These are phyloP conservation scores for Doryteuthis pealeii DNA, from an alignment of 1,140 invertebrate genomes.

Conservation along the genomic window DNA sequence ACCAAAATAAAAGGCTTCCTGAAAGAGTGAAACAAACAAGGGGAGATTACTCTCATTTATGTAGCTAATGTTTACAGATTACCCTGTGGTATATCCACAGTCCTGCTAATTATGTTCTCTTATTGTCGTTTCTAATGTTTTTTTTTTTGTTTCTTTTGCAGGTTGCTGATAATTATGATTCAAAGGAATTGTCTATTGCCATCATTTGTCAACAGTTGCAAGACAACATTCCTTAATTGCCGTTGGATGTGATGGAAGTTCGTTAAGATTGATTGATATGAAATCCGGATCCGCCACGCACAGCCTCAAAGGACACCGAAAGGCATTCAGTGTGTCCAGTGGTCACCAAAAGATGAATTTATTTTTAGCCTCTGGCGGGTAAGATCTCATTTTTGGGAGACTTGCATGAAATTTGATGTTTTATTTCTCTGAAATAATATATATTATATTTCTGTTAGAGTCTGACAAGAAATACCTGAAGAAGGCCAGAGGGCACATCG, in stretches of 20 bases:
- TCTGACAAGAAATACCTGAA: too few relatives aligned
- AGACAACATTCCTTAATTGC: slow-evolving; percentile 58
- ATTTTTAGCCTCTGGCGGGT: slow-evolving; percentile 63
- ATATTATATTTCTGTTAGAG: not conserved
- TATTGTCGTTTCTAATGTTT: too few relatives aligned
- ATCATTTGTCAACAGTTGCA: slow-evolving; percentile 60
- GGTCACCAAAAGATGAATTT: slow-evolving; percentile 62
- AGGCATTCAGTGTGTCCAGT: slow-evolving; percentile 56
- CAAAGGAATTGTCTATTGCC: slow-evolving; percentile 58
- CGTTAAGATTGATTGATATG: slow-evolving; percentile 61
- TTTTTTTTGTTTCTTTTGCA: slow-evolving; percentile 26
- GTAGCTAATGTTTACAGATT: too few relatives aligned
- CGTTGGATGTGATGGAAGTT: slow-evolving; percentile 54
- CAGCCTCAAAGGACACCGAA: slow-evolving; percentile 60
- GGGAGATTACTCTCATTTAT: too few relatives aligned
- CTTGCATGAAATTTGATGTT: too few relatives aligned
- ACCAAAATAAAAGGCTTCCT: too few relatives aligned
- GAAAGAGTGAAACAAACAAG: too few relatives aligned
- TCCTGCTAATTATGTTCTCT: too few relatives aligned
- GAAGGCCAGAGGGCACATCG: too few relatives aligned
- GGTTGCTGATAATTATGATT: slow-evolving; percentile 60
- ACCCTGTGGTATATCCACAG: too few relatives aligned
- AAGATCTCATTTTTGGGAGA: slow-evolving; percentile 12
- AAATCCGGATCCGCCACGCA: slow-evolving; percentile 61
- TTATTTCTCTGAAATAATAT: not conserved